Evolutionary conservation across 1,140 invertebrate species (phyloP).

Genomic region (Zaprionus capensis): DNA sequence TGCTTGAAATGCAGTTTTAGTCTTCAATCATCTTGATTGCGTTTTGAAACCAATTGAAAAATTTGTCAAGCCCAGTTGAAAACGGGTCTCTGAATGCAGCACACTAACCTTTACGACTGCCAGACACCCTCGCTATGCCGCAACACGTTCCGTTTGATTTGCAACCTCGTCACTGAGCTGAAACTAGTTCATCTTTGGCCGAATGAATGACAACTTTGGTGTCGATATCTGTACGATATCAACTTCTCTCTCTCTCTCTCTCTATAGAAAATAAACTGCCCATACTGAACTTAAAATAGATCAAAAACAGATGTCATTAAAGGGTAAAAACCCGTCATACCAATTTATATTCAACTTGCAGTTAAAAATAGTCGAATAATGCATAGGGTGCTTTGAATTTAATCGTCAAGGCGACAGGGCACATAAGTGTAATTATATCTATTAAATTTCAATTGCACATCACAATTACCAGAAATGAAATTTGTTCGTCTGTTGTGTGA

Average conservation of each 20-base stretch:
- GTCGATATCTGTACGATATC: not conserved
- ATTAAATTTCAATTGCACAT: constrained; percentile 26
- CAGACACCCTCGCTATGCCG: not conserved
- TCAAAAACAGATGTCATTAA: not conserved
- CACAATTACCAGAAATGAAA: constrained; percentile 8
- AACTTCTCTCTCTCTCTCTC: too few relatives aligned
- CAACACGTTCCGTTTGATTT: not conserved
- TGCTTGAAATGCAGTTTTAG: constrained; percentile 4
- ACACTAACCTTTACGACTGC: not conserved
- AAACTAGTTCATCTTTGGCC: not conserved
- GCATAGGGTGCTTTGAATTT: not conserved
- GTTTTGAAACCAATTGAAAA: constrained; percentile 7
- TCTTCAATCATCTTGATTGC: constrained; percentile 9
- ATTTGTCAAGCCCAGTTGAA: not conserved
- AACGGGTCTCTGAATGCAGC: not conserved
- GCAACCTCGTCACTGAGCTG: not conserved
- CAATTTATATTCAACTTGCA: not conserved
- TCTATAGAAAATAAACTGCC: not conserved
- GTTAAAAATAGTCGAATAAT: not conserved
- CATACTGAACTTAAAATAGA: not conserved
- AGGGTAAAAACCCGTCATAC: not conserved
- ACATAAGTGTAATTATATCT: constrained; percentile 10
- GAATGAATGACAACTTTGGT: not conserved
- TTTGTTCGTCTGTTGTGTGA: not conserved
- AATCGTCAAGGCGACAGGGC: not conserved